Evolutionary conservation across 2,888 invertebrate species (phyloP), one percentile per base, ranked within the genome.

Genomic region (Microplitis manilae): DNA sequence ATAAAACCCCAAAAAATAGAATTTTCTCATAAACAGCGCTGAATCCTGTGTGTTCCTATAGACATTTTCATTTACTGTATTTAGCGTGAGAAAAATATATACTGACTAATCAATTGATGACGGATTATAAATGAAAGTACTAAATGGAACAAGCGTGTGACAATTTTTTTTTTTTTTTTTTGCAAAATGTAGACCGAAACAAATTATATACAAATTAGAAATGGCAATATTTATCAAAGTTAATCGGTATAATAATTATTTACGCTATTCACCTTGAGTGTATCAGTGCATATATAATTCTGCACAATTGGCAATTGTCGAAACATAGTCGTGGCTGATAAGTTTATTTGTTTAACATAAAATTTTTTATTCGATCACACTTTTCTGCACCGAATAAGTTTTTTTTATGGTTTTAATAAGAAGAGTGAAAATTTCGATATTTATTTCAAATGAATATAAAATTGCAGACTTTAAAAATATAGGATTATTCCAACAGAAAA

Each of bases 221-320:
- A 30, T 30, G 4, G 71, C 71, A 71, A 59, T 61, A 59, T 71
- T 38, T 72, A 38, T 17, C 40, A 64, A 62, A 64, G 62, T 38
- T 62, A 72, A 72, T 72, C 62, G 72, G 41, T 15, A 40, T 72
- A 64, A 72, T 67, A 64, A 8, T 30, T 65, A 41, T 40, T 17
- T 20, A 20, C 9, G 64, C 50, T 50, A 67, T 73, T 73, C 59
- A 73, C 73, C 67, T 73, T 73, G 73, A 64, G 65, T 72, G 65
- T 76, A 70, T 75, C 69, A 62, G 62, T 6, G 30, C 50, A 73
- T 20, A 65, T 65, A 50, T n/a, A n/a, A 20, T 67, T 30, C 40
- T 38, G 64, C n/a, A 65, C 64, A 17, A 60, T 70, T 70, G 39
- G 39, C 70, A 73, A 73, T 73, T 50, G 65, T 67, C 64, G 50